phyloP scores from a whole-genome alignment of 1,140 invertebrate genomes.

The Eumaeus atala region DNA sequence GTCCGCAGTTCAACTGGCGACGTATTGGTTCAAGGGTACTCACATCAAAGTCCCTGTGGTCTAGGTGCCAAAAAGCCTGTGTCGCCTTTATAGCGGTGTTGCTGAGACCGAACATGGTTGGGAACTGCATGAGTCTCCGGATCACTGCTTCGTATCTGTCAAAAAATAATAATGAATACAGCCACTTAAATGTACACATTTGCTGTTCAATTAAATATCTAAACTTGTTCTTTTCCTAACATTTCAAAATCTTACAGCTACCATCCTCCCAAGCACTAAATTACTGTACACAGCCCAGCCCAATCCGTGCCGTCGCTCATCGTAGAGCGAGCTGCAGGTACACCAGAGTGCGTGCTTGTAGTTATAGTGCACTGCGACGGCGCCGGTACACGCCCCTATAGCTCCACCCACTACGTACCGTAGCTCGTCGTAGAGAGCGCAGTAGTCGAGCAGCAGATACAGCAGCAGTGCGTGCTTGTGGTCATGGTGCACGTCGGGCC shows the following conservation, averaged over 20 bases:
- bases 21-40: slow-evolving; percentile 25
- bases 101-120: slow-evolving; percentile 82
- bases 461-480: slow-evolving; percentile 86
- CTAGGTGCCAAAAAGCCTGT: slow-evolving; percentile 89
- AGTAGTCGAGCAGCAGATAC: slow-evolving; percentile 88
- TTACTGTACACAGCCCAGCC: too few species aligned
- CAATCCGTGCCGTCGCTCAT: too few species aligned
- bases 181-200: too few species aligned
- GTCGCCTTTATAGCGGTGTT: slow-evolving; percentile 83
- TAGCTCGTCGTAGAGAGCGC: slow-evolving; percentile 76
- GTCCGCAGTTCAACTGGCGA: too few species aligned
- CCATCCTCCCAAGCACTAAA: too few species aligned
- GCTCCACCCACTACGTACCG: slow-evolving; percentile 26
- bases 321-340: too few species aligned
- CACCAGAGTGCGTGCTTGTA: too few species aligned
- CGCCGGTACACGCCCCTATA: not conserved
- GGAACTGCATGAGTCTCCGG: slow-evolving; percentile 82
- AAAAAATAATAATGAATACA: slow-evolving; percentile 8
- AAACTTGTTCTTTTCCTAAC: too few species aligned
- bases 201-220: too few species aligned
- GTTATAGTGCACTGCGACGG: not conserved
- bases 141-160: slow-evolving; percentile 73
- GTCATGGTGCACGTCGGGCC: slow-evolving; percentile 77
- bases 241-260: too few species aligned
- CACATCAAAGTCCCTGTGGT: slow-evolving; percentile 83